These are phyloP conservation scores for Spilosoma lubricipeda DNA, from an alignment of 2,888 invertebrate genomes.

Conservation along the genomic window DNA sequence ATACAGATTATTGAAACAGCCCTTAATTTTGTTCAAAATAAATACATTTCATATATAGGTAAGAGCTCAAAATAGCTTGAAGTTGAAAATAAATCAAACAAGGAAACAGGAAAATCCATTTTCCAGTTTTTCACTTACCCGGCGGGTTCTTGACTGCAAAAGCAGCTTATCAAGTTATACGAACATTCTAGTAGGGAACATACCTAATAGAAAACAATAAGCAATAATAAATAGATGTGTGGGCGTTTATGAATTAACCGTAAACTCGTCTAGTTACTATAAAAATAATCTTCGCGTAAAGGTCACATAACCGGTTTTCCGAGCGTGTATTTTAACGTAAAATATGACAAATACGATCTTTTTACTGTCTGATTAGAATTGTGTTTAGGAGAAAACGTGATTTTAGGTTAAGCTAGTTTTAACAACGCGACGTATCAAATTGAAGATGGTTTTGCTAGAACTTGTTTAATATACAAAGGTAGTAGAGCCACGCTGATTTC, in stretches of 20 bases:
- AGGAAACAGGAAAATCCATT: neutral
- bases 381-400: conserved; percentile 5
- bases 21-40: neutral
- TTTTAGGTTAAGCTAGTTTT: conserved; percentile 7
- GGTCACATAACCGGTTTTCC: conserved; percentile 5
- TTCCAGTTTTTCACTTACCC: neutral
- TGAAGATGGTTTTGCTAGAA: neutral
- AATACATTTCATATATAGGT: neutral
- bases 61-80: neutral
- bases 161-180: neutral
- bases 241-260: neutral
- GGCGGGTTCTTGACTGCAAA: neutral
- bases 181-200: neutral
- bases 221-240: neutral
- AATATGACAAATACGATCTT: neutral
- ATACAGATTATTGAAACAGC: too few species aligned
- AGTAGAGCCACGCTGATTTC: too few species aligned
- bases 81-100: neutral
- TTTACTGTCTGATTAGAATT: neutral
- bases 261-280: neutral
- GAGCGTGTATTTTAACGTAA: conserved; percentile 4
- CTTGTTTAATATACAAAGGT: too few species aligned
- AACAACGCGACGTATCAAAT: neutral
- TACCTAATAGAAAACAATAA: conserved; percentile 1
- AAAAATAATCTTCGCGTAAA: neutral